Evolutionary conservation across 1,140 invertebrate genomes (phyloP), one percentile per base, ranked within the genome.

Genomic region (Achatina immaculata): DNA sequence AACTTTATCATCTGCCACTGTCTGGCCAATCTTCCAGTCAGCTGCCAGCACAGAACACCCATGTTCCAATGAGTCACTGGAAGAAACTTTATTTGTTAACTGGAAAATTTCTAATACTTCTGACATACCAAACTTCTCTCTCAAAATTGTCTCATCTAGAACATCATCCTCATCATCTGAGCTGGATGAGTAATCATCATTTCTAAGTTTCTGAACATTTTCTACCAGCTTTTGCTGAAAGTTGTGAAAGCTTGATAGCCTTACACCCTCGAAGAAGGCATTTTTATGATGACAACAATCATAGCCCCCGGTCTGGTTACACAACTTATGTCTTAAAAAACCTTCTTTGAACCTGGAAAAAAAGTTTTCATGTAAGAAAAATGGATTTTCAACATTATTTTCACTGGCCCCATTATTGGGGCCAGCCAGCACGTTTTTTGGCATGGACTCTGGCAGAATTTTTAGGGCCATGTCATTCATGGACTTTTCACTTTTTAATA

Each of bases 101-200:
- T 28, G 58, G 31, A 3, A 31, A 62, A 9, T 9, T 28, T 6
- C 28, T 62, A 34, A 34, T 34, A 11, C 31, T 2, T 62, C n/a
- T 62, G 58, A 62, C 1, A 31, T 31, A 62, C 1, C 68, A 66
- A 78, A 28, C 58, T 66, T 78, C 58, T 43, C 62, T 78, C 36
- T 78, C 19, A 78, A 45, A 68, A 78, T 68, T 3, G 65, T 43
- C 1, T 71, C 68, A 48, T 80, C 78, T n/a, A 80, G 42, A 38
- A 71, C 42, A 40, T 80, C 78, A 72, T 80, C 78, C 36, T 80
- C 78, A 69, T 80, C 78, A 80, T 80, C 78, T 24, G 78, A 80
- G 31, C 78, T 80, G 45, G 78, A 80, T 2, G 78, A 80, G 40
- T 71, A 80, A 14, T 72, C 65, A n/a, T 36, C 76, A 45, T 14